Base-by-base conservation (phyloP, 2,113 vertebrate species). In the Rhabdomys dilectus region DNA sequence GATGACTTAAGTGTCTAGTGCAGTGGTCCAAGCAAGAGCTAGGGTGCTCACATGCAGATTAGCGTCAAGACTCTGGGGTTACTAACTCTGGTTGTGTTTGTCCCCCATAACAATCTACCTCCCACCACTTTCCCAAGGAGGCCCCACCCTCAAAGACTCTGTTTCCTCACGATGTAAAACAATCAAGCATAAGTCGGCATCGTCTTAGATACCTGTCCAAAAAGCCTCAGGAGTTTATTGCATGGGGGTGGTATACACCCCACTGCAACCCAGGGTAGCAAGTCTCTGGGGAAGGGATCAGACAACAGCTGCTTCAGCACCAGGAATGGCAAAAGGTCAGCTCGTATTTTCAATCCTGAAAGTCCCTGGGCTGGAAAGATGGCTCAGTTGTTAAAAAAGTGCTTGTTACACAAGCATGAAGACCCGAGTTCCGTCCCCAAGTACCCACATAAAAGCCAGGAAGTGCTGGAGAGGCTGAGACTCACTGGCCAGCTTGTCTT, bases 241-340 rank as follows among this genome's bases (percentile, higher is more conserved):
- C 0, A 0, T 5, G 19, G 39, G 62, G 70, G 0, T 4, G 1
- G 5, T 4, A 17, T 39, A 2, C 16, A 4, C 34, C 12, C 17
- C 73, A 48, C 29, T 68, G 58, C 53, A 34, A 68, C 62, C 42
- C 42, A 0, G 29, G 17, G 45, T 22, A 26, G 3, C 21, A 42
- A 73, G 68, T 10, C 89, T 70, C 60, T 8, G 6, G 36, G 56
- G 16, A 66, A 85, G 36, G n/a, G 73, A 22, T 45, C 7, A 2
- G 77, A 17, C 1, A 1, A 6, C 53, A 81, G 19, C 78, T 3
- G 6, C 60, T 22, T 48, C 2, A 75, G 31, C 24, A 42, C 56
- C 21, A 13, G 53, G 10, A n/a, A 42, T 7, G 60, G 90, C 48
- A 24, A 19, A 39, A 26, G 75, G 75, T 4, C 0, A 3, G n/a